These are phyloP conservation scores for Seriola aureovittata DNA, from an alignment of 2,113 vertebrate species.

Conservation along the genomic window DNA sequence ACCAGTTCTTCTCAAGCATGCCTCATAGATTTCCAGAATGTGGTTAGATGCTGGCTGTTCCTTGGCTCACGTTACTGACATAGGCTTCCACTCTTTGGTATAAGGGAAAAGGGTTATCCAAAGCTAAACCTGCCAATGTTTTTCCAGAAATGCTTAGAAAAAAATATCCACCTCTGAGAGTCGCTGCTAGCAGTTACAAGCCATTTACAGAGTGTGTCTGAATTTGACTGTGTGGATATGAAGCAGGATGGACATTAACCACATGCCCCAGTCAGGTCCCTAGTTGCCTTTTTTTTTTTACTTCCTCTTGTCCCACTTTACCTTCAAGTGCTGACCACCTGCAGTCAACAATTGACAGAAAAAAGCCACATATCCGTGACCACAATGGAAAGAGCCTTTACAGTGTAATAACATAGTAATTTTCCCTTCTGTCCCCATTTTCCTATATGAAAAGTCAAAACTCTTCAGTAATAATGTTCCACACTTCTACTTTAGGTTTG, in stretches of 20 bases:
- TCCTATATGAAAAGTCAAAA: neutral
- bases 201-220: neutral
- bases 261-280: neutral
- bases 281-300: neutral
- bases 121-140: neutral
- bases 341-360: neutral
- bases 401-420: slow-evolving; percentile 1
- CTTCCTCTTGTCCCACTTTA: slow-evolving; percentile 26
- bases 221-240: slow-evolving; percentile 25
- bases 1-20: slow-evolving; percentile 25
- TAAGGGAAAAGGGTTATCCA: neutral
- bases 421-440: slow-evolving; percentile 24
- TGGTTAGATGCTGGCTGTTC: slow-evolving; percentile 15
- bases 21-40: slow-evolving; percentile 20
- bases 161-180: neutral
- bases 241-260: slow-evolving; percentile 7
- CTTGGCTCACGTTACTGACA: neutral
- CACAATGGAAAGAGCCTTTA: neutral
- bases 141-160: neutral
- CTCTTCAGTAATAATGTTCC: slow-evolving; percentile 2
- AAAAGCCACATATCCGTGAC: neutral
- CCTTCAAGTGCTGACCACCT: slow-evolving; percentile 4
- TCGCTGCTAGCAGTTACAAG: neutral
- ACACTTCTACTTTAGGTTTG: neutral
- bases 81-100: neutral